Conservation (phyloP, 2,797 vertebrate species). For the Delichon dasypus region DNA sequence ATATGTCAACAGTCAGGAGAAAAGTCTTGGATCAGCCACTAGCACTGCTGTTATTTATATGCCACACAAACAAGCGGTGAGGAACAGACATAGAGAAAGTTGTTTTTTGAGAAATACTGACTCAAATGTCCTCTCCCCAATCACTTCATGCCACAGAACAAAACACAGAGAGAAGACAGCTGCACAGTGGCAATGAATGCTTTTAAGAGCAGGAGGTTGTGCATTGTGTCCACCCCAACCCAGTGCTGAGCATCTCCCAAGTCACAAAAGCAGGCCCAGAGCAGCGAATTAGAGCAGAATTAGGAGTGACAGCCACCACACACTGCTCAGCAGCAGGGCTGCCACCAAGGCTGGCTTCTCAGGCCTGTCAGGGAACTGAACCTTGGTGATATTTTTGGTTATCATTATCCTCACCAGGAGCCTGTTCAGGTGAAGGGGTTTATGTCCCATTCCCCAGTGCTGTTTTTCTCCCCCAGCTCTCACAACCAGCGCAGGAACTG, state of each 20-base stretch:
- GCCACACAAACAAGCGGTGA: not conserved
- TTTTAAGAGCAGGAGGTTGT: not conserved
- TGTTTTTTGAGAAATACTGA: not conserved
- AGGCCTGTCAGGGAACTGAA: not conserved
- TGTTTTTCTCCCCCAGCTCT: not conserved
- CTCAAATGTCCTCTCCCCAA: not conserved
- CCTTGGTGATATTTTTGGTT: not conserved
- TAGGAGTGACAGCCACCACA: not conserved
- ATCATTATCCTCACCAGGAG: no score
- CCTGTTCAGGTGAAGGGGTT: not conserved
- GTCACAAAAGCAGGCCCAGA: not conserved
- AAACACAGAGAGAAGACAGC: not conserved
- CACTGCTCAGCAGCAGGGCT: not conserved
- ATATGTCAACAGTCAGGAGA: not conserved
- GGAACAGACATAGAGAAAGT: not conserved
- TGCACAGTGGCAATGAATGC: not conserved
- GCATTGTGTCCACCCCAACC: not conserved
- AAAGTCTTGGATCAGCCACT: not conserved
- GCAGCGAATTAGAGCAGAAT: not conserved
- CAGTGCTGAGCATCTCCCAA: not conserved
- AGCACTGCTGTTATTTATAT: not conserved
- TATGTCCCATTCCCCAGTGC: not conserved
- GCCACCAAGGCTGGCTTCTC: not conserved
- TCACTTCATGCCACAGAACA: not conserved
- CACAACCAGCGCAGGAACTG: not conserved